Base-by-base conservation (phyloP, 1,140 invertebrate species). In the Portunus trituberculatus region DNA sequence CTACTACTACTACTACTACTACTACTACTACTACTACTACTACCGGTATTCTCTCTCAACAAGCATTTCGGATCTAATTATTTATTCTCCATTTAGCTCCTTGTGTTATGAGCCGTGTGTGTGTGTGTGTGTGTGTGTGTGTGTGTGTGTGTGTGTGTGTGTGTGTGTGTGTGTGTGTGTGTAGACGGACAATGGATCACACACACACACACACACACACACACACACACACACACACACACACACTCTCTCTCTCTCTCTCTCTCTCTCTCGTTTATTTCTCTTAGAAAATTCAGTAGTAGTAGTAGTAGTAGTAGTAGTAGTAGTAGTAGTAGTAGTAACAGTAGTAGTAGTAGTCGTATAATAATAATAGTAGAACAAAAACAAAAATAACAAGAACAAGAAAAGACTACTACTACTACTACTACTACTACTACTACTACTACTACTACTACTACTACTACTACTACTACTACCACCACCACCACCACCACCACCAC, bases 91-190 rank as follows among this genome's bases (percentile, higher is more conserved):
- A 32, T 46, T 46, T 87, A 28, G 4, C 14, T 87, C 0, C 16
- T 16, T 87, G 84, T 87, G 84, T 87, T 32, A 39, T 32, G 31
- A 28, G 0, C 31, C 39, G 84, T 87, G 84, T 87, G 84, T 87
- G 84, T 87, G 84, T 87, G 84, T 87, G 84, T 87, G 84, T 87
- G 84, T 87, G 39, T 87, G 84, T 87, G 84, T 87, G 84, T 87
- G 84, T 87, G 84, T 87, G 84, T 87, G 84, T 87, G 84, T 87
- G 84, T 87, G 39, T 87, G 84, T 87, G 84, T 87, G 84, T 87
- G 83, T 84, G 83, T 84, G 83, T 84, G 83, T 84, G 83, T 84
- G 83, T 84, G 82, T 84, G 83, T 84, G 83, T 84, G 83, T 6
- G 31, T 84, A 25, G 10, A 84, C n/a, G 1, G 16, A 10, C 31